phyloP scores from a whole-genome alignment of 2,888 invertebrate genomes.

The Eremobia ochroleuca region DNA sequence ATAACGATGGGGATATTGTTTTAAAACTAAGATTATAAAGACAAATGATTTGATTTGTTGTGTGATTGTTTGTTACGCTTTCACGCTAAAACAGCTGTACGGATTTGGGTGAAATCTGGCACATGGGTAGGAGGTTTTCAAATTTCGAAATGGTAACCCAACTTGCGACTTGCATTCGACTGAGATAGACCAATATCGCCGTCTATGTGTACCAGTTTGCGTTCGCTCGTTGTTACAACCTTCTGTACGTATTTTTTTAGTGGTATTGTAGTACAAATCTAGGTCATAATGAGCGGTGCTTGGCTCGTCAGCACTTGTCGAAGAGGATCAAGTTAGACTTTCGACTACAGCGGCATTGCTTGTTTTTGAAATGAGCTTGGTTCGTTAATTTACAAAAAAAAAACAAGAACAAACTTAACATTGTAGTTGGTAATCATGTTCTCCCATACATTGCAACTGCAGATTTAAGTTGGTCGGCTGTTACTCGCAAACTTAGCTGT shows the following conservation, averaged over 20 bases:
- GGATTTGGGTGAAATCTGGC: too few species aligned
- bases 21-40: too few species aligned
- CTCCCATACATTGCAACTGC: too few species aligned
- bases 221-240: neutral
- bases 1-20: neutral
- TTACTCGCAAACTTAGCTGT: too few species aligned
- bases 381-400: neutral
- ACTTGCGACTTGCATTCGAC: neutral
- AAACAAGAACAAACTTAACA: too few species aligned
- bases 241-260: neutral
- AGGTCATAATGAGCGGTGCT: conserved; percentile 70
- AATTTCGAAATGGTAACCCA: neutral
- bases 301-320: conserved; percentile 66
- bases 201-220: neutral
- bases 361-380: neutral
- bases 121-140: neutral
- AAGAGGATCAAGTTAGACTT: conserved; percentile 49
- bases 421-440: too few species aligned
- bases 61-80: too few species aligned
- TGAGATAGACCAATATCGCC: neutral
- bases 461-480: too few species aligned
- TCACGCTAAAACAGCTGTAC: too few species aligned
- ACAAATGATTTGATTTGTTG: too few species aligned
- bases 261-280: conserved; percentile 45
- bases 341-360: conserved; percentile 22